Evolutionary conservation across 2,888 invertebrate species (phyloP), one percentile per base, ranked within the genome.

Genomic region (Sesamia inferens): DNA sequence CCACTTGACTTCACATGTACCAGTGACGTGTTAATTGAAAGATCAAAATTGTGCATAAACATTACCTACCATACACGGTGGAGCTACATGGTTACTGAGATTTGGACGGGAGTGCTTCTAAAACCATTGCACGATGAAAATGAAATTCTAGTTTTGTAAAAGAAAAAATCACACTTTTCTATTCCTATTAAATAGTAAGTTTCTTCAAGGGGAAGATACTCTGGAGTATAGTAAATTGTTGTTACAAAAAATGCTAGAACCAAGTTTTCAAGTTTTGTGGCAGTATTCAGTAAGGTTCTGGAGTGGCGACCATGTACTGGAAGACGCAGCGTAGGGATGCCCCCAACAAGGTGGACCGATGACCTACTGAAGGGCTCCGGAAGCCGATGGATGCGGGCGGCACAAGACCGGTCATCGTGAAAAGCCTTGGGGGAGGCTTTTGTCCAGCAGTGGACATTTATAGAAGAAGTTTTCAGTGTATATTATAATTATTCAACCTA

Each of bases 41-140:
- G 68, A 67, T 81, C 79, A 82, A 83, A 83, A 83, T 83, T 83
- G 74, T 79, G 74, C 81, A 79, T 76, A 79, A 81, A 83, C 74
- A 82, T 58, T 67, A 69, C 61, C 74, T 67, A 69, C 61, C 74
- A 58, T 59, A 83, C 75, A 24, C 51, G 31, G 48, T n/a, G 24
- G 24, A 61, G 51, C 31, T 42, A 57, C 61, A 39, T 31, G 13
- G 54, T 16, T 62, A 66, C 65, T 62, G 24, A 42, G 31, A 73
- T 54, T 66, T 54, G 2, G 22, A 51, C 8, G 13, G 11, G 10
- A 51, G 13, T 16, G 11, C 13, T 51, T 61, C 10, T 14, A 7
- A 6, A 68, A 44, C 31, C 5, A 11, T 31, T 44, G 8, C 7
- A 14, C 31, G 11, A 31, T 51, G 16, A 47, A 47, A 16, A 5